Percentiles rank a stretch among this genome's conserved stretches.
Conservation (phyloP, 1,140 invertebrate genomes). For the Sitobion miscanthi region DNA sequence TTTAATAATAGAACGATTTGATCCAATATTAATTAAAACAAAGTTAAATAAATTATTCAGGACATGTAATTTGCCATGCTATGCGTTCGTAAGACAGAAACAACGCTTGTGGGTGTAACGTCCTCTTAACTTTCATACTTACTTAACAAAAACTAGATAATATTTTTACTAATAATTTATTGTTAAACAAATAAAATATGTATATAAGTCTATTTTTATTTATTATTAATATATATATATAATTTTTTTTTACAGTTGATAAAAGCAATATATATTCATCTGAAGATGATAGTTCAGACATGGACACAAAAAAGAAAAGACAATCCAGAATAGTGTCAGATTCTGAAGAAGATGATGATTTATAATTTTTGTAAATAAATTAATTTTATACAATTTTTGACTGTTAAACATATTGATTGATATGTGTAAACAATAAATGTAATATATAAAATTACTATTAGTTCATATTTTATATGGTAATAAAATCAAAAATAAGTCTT, state of each 20-base stretch:
- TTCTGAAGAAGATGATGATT: slow-evolving; percentile 72
- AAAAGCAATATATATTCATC: slow-evolving; percentile 87
- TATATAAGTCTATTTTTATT: background rate
- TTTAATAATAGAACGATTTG: too few relatives aligned
- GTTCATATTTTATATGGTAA: background rate
- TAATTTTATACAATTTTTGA: background rate
- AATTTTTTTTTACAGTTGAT: slow-evolving; percentile 61
- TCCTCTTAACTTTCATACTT: too few relatives aligned
- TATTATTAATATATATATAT: background rate
- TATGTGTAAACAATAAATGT: background rate
- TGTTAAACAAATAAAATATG: background rate
- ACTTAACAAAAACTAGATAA: background rate
- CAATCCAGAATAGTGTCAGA: slow-evolving; percentile 82
- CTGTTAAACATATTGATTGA: background rate
- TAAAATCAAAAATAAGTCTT: background rate
- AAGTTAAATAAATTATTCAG: too few relatives aligned
- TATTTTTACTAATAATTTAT: background rate
- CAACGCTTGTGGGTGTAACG: too few relatives aligned
- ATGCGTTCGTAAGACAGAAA: too few relatives aligned
- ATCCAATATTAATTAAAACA: too few relatives aligned
- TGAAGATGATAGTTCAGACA: slow-evolving; percentile 87
- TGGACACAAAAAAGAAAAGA: slow-evolving; percentile 77
- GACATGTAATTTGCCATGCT: too few relatives aligned
- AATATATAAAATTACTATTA: background rate
- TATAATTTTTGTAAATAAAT: slow-evolving; percentile 24